Evolutionary conservation across 2,888 invertebrate species (phyloP), one percentile per base, ranked within the genome.

Genomic region (Periphyllus acericola): DNA sequence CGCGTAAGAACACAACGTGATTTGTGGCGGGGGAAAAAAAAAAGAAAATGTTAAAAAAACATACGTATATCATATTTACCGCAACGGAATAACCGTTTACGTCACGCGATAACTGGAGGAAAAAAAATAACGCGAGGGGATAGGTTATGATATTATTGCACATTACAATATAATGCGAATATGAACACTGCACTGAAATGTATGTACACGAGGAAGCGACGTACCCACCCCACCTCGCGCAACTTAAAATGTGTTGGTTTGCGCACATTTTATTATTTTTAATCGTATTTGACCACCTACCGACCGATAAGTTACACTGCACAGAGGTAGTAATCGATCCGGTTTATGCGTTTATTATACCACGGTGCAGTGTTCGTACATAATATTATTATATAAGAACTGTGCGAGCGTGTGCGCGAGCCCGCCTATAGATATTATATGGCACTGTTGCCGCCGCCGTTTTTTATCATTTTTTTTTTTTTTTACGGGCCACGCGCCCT

Each of bases 261-360:
- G 11, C 68, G 21, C 40, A 46, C 1, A 46, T 46, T 46, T 46
- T 46, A 46, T 68, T 40, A 36, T 66, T 29, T 66, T 36, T 66
- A 17, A 46, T 19, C 40, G 1, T 40, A 66, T 32, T 68, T 32
- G 46, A 68, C 46, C 68, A 68, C 46, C 46, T 46, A 32, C 68
- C 81, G 68, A 32, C 21, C 68, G 11, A 46, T 68, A 81, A 81
- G 29, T 81, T 46, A 81, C 46, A 46, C 60, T 25, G 52, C 55
- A 21, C 68, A 21, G 25, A 40, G 9, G 32, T 34, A 25, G 36
- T 68, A 81, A 68, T 68, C 81, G 40, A 81, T 81, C 68, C 81
- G 81, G 68, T 81, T 81, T 68, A 25, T n/a, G 21, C 19, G 21
- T 29, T 6, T 68, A 68, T 60, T 21, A 60, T 25, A 60, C 60